Conservation (phyloP, 2,888 invertebrate species). For the Atrina japonica region DNA sequence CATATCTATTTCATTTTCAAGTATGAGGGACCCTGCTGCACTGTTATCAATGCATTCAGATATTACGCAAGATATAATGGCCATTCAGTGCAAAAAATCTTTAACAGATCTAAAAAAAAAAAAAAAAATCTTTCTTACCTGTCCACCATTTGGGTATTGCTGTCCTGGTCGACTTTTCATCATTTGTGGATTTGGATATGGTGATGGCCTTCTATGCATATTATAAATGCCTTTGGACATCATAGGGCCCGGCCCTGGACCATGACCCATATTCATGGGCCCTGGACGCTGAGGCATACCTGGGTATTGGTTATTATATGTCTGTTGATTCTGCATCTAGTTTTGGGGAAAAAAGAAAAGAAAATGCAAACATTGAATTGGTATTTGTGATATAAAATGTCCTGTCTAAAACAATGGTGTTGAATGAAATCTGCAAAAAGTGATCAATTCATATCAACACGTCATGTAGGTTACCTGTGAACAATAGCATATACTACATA, state of each 20-base stretch:
- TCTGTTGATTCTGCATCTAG: conserved; percentile 71
- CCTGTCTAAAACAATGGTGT: too few species aligned
- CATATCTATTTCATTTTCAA: too few species aligned
- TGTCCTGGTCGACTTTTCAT: conserved; percentile 89
- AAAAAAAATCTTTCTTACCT: too few species aligned
- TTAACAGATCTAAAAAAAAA: too few species aligned
- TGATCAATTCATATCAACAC: too few species aligned
- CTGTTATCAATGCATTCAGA: too few species aligned
- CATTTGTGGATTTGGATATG: conserved; percentile 84
- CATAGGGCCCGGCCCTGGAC: conserved; percentile 65
- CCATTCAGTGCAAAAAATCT: too few species aligned
- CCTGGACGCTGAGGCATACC: conserved; percentile 83
- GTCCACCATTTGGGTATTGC: conserved; percentile 70
- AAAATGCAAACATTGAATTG: neutral
- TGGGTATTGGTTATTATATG: conserved; percentile 73
- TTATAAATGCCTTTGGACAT: conserved; percentile 54
- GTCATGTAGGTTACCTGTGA: too few species aligned
- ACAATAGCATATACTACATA: too few species aligned
- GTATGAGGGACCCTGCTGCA: too few species aligned
- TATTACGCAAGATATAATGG: too few species aligned
- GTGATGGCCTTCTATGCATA: conserved; percentile 18
- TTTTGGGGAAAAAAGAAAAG: conserved; percentile 2
- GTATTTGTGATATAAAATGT: too few species aligned
- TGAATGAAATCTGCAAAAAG: neutral
- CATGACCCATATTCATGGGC: conserved; percentile 69